A percentile compares a stretch with the other conserved stretches of the same genome.
These are phyloP conservation scores for Rhagonycha lutea DNA, from an alignment of 2,888 invertebrate species.

Conservation along the genomic window DNA sequence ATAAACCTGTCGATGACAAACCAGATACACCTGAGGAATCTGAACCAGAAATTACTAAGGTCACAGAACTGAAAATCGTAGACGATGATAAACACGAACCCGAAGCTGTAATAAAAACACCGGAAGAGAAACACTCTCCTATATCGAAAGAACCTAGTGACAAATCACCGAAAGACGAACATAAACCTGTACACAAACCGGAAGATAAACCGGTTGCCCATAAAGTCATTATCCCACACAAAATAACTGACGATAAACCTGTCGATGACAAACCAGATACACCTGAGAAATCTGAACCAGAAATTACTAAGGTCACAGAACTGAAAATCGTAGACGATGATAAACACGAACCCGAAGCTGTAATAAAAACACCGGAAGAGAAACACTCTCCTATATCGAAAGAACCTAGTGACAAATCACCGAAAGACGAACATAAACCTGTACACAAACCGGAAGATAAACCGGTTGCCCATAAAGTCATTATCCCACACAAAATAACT, in stretches of 20 bases:
- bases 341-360: neutral
- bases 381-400: neutral
- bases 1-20: no score
- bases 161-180: neutral
- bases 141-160: neutral
- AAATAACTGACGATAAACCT: neutral
- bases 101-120: neutral
- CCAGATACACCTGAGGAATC: no score
- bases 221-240: neutral
- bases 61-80: neutral
- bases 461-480: no score
- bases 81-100: neutral
- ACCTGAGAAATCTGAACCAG: no score
- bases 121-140: neutral
- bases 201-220: no score
- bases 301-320: neutral
- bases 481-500: neutral
- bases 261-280: no score
- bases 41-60: neutral
- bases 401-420: neutral
- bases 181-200: neutral
- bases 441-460: neutral
- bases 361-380: neutral
- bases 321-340: neutral
- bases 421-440: neutral